Evolutionary conservation across 2,888 invertebrate genomes (phyloP).

Genomic region (Macropis europaea): DNA sequence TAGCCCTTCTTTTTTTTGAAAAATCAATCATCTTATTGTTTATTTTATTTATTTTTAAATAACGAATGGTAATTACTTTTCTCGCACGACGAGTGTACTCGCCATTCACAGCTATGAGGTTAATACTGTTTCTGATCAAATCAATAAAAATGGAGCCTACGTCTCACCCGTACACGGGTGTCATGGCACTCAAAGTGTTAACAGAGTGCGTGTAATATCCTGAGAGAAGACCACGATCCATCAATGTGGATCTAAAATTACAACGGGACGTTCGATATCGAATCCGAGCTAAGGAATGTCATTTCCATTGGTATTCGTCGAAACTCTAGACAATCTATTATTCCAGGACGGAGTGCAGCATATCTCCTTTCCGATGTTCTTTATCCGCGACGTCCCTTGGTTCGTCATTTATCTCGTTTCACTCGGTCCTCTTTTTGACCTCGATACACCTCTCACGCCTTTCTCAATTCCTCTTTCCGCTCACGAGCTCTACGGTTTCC

Average conservation of each 20-base stretch:
- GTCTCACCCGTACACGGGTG: too few relatives aligned
- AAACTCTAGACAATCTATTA: background rate
- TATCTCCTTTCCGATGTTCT: constrained; percentile 3
- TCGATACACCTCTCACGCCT: background rate
- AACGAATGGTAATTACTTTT: too few relatives aligned
- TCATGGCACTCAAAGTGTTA: too few relatives aligned
- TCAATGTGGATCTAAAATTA: background rate
- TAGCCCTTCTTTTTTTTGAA: too few relatives aligned
- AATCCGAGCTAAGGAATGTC: background rate
- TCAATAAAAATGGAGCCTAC: too few relatives aligned
- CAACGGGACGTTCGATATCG: background rate
- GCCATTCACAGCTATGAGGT: too few relatives aligned
- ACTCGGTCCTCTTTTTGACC: background rate
- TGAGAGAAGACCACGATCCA: background rate
- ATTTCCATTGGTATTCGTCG: background rate
- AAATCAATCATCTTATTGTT: too few relatives aligned
- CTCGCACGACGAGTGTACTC: too few relatives aligned
- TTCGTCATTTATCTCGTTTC: constrained; percentile 23
- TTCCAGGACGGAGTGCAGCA: background rate
- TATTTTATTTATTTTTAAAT: too few relatives aligned
- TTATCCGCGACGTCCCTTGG: constrained; percentile 18
- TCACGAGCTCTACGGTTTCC: constrained; percentile 1
- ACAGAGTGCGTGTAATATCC: too few relatives aligned
- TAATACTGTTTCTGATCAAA: too few relatives aligned
- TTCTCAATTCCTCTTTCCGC: background rate